Evolutionary conservation across 1,140 invertebrate species (phyloP).

Genomic region (Hyles vespertilio): DNA sequence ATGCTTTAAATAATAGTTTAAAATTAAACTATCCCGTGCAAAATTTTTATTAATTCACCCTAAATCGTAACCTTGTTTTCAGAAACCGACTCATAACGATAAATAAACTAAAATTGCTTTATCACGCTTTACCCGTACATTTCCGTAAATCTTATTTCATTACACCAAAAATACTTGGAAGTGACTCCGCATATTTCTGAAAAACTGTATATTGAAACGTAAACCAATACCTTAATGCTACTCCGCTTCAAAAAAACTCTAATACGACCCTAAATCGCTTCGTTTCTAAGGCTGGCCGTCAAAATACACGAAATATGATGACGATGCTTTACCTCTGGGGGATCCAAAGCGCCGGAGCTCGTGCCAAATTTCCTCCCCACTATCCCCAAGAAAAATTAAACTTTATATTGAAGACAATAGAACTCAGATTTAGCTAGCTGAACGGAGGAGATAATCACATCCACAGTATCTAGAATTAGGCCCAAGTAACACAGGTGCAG

Average conservation of each 20-base stretch:
- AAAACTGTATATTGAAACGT: not conserved
- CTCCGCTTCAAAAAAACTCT: slow-evolving; percentile 16
- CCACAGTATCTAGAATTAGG: slow-evolving; percentile 31
- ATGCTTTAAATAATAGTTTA: too few relatives aligned
- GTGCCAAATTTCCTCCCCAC: slow-evolving; percentile 19
- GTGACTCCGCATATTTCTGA: too few relatives aligned
- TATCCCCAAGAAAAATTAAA: slow-evolving; percentile 3
- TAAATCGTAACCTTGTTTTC: too few relatives aligned
- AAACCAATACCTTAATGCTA: slow-evolving; percentile 26
- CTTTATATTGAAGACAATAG: not conserved
- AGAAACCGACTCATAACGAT: too few relatives aligned
- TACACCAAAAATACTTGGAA: too few relatives aligned
- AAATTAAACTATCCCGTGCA: too few relatives aligned
- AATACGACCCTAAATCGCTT: slow-evolving; percentile 14
- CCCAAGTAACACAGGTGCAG: slow-evolving; percentile 32
- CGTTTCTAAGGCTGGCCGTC: slow-evolving; percentile 22
- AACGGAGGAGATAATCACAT: slow-evolving; percentile 3
- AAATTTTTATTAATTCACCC: too few relatives aligned
- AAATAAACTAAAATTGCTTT: too few relatives aligned
- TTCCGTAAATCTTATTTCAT: too few relatives aligned
- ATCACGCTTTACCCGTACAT: too few relatives aligned
- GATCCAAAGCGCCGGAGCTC: slow-evolving; percentile 11
- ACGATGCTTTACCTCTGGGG: slow-evolving; percentile 26
- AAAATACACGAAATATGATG: slow-evolving; percentile 36
- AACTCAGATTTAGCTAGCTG: too few relatives aligned